Base-by-base conservation (phyloP, 2,888 invertebrate genomes). In the Caenorhabditis drosophilae region DNA sequence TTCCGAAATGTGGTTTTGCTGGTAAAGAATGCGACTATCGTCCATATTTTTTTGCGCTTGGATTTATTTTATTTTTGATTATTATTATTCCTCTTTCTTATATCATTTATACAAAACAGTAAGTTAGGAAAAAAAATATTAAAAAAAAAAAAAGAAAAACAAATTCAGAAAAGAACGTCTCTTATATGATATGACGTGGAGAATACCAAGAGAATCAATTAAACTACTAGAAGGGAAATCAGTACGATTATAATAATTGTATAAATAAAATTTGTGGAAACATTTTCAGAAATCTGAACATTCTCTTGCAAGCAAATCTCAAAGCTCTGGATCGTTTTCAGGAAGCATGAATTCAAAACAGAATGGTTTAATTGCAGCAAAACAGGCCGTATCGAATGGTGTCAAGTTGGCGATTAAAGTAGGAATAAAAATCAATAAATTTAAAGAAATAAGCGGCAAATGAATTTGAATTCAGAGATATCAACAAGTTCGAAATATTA, bases 101-200 rank as follows among this genome's bases (percentile, higher is more conserved):
- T 53, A 77, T 79, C 45, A 68, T 81, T 36, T 81, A 81, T 59
- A 12, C 74, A 35, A 82, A 79, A 75, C 80, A 81, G 80, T 80
- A 42, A 51, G 47, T 38, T 20, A 47, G 11, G 2, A 15, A 9
- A 12, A 20, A 26, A n/a, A 2, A 1, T 42, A n/a, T 11, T 2
- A 6, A 12, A 31, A 27, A 36, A 40, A 12, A n/a, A 27, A 11
- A 6, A 6, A 20, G 9, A 18, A 0, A 6, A 7, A 15, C 38
- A 12, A n/a, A 40, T 62, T 64, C 26, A 80, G 80, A 56, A 80
- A 78, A 56, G 80, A 81, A 38, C 44, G 80, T 15, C 51, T 76
- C 44, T 52, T 81, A 18, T 80, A 81, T 54, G 79, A 82, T 47
- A 81, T 81, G 81, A 81, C 80, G 2, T 81, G 81, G 81, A 66